Conservation (phyloP, 2,797 vertebrate species). For the Salarias fasciatus region DNA sequence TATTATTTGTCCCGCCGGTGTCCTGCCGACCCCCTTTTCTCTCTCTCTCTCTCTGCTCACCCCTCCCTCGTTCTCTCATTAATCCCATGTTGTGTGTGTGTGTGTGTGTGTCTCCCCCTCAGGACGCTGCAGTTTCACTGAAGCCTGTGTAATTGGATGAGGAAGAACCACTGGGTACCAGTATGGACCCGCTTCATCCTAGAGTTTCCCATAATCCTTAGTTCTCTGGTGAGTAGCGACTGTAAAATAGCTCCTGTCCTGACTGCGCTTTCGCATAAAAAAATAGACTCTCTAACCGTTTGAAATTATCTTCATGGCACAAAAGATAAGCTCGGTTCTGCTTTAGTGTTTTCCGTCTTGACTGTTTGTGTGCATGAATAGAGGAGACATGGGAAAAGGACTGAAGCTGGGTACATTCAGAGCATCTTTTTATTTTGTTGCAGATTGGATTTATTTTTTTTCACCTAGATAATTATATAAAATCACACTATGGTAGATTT, state of each 20-base stretch:
- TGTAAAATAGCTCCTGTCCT: neutral
- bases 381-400: too few species aligned
- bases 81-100: conserved; percentile 67
- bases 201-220: conserved; percentile 60
- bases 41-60: conserved; percentile 19
- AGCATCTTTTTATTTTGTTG: too few species aligned
- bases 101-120: conserved; percentile 65
- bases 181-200: conserved; percentile 70
- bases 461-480: too few species aligned
- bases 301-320: too few species aligned
- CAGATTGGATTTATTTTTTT: too few species aligned
- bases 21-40: conserved; percentile 48
- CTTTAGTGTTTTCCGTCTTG: too few species aligned
- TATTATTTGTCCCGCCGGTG: conserved; percentile 72
- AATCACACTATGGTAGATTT: too few species aligned
- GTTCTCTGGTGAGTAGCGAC: conserved; percentile 54
- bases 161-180: conserved; percentile 46
- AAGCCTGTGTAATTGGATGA: conserved; percentile 54
- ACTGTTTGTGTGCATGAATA: too few species aligned
- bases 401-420: too few species aligned
- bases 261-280: conserved; percentile 21
- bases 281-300: too few species aligned
- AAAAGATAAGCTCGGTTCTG: too few species aligned
- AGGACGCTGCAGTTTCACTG: conserved; percentile 65
- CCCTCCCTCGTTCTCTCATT: conserved; percentile 46